Evolutionary conservation across 2,888 invertebrate genomes (phyloP).

Genomic region (Drosophila histrio): DNA sequence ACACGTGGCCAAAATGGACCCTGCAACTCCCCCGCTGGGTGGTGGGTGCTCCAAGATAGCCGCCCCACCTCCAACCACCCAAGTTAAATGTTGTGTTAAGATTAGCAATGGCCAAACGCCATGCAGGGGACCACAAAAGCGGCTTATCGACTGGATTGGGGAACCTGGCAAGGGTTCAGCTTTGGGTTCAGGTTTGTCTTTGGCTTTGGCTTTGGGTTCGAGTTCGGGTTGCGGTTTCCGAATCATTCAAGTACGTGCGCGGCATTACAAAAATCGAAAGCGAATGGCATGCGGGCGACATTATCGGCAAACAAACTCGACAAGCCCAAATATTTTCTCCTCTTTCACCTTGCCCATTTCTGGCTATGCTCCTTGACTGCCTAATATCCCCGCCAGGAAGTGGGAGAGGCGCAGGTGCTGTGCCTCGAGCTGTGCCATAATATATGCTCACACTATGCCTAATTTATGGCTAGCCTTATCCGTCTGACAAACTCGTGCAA

Average conservation of each 20-base stretch:
- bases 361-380: slow-evolving; percentile 64
- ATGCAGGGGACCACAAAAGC: slow-evolving; percentile 58
- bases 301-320: slow-evolving; percentile 53
- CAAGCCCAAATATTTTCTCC: slow-evolving; percentile 16
- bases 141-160: slow-evolving; percentile 54
- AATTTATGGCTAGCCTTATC: slow-evolving; percentile 58
- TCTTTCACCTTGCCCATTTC: background rate
- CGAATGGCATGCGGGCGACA: slow-evolving; percentile 57
- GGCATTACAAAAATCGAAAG: slow-evolving; percentile 54
- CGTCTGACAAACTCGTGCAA: slow-evolving; percentile 17
- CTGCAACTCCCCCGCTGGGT: slow-evolving; percentile 58
- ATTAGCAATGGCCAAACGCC: slow-evolving; percentile 62
- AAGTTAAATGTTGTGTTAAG: slow-evolving; percentile 79
- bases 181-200: background rate
- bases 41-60: slow-evolving; percentile 56
- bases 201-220: slow-evolving; percentile 3
- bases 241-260: slow-evolving; percentile 50
- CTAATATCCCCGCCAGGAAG: slow-evolving; percentile 61
- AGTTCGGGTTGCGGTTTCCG: slow-evolving; percentile 20
- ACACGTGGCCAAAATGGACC: slow-evolving; percentile 68
- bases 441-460: slow-evolving; percentile 69
- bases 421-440: slow-evolving; percentile 32
- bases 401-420: slow-evolving; percentile 61
- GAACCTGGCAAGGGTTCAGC: slow-evolving; percentile 20
- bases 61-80: slow-evolving; percentile 20